Evolutionary conservation across 53 echinoderm and acorn worm species (phyloP), one percentile per base, ranked within the genome.

Genomic region (Apostichopus leukothele): DNA sequence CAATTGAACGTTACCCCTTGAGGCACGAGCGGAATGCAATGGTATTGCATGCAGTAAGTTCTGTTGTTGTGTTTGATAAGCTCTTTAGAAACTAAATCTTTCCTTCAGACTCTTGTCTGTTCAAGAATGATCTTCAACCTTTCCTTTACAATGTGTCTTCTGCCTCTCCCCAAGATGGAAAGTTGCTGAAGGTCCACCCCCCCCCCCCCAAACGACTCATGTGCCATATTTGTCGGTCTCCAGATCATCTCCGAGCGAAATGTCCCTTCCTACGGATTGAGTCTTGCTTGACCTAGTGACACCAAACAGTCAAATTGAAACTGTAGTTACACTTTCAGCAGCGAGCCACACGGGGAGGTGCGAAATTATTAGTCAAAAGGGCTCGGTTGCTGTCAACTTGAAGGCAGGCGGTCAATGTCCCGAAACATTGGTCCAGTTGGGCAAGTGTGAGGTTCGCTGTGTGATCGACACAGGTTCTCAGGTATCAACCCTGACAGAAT

Each of bases 401-500:
- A 93, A 89, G 81, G 93, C 91, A 60, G 90, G 89, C 61, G 93
- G 91, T 39, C 57, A 89, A 16, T 93, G 91, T 74, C 89, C 89
- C 59, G 89, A 89, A 75, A n/a, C 77, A 23, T 39, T 51, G 12
- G 67, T 91, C 61, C 76, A 66, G 53, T 23, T 90, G 76, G 88
- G 90, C 19, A 51, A 74, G 4, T 84, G 86, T 68, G 83, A 88
- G 53, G 88, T 95, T 22, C 53, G 77, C 18, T 96, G 96, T 73
- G 79, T 95, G 66, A 63, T 93, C 1, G 90, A 95, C 86, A 91
- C 93, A 1, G 92, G 95, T 22, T 92, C 94, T 9, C 93, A 96
- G 84, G 92, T 96, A 6, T 94, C 96, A 5, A 96, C 96, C 2
- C 22, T 96, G 0, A 94, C 92, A 6, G 92, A 94, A 75, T 78